A percentile compares a stretch with the other conserved stretches of the same genome.
Evolutionary conservation across 2,888 invertebrate species (phyloP).

Genomic region (Pristionchus mayeri): DNA sequence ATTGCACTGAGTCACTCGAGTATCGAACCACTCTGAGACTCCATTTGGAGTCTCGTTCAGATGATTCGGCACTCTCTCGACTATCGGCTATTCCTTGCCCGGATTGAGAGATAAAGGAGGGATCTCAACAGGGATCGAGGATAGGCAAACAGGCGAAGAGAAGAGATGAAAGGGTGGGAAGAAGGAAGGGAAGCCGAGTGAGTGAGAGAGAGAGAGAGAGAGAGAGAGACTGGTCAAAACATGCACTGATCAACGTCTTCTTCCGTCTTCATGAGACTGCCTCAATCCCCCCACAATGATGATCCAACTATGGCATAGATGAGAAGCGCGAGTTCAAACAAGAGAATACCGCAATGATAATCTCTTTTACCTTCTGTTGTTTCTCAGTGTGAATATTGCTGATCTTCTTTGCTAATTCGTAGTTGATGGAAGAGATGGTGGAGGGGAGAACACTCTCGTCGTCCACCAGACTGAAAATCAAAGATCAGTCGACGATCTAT

Average conservation of each 20-base stretch:
- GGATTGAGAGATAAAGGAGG: slow-evolving; percentile 25
- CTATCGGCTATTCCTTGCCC: background rate
- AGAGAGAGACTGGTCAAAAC: background rate
- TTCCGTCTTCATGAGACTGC: background rate
- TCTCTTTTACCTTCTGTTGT: background rate
- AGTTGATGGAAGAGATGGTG: background rate
- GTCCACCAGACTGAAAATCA: slow-evolving; percentile 8
- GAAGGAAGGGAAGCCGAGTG: background rate
- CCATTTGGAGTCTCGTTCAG: background rate
- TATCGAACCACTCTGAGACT: background rate
- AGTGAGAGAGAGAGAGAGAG: background rate
- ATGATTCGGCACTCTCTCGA: background rate
- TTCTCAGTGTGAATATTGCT: slow-evolving; percentile 5
- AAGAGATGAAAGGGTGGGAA: slow-evolving; percentile 41
- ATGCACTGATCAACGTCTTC: background rate
- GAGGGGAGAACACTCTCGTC: slow-evolving; percentile 24
- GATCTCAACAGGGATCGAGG: background rate
- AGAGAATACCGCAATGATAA: too few species aligned
- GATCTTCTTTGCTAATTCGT: slow-evolving; percentile 42
- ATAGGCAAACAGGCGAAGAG: background rate
- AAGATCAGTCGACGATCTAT: background rate
- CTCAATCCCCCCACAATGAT: too few species aligned
- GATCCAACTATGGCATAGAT: too few species aligned
- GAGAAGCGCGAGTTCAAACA: too few species aligned
- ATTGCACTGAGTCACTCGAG: background rate